Evolutionary conservation across 2,113 vertebrate genomes (phyloP).

Genomic region (Proterorhinus semilunaris): DNA sequence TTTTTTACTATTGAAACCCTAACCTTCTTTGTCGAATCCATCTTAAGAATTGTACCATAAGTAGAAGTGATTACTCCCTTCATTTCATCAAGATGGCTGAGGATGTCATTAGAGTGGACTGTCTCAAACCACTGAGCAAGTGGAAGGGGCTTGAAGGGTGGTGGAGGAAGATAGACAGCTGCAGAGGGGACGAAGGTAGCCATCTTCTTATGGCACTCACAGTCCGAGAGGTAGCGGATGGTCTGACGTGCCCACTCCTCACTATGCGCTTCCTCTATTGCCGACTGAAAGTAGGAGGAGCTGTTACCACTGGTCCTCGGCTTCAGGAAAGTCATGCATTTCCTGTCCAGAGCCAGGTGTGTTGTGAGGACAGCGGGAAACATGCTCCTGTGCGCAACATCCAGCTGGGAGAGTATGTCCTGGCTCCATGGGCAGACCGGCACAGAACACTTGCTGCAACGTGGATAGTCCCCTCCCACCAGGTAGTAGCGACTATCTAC

Average conservation of each 20-base stretch:
- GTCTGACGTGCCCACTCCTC: slow-evolving; percentile 23
- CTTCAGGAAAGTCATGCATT: slow-evolving; percentile 10
- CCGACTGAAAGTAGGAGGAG: slow-evolving; percentile 13
- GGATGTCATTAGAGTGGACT: slow-evolving; percentile 19
- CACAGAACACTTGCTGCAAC: background rate
- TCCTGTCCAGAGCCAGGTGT: slow-evolving; percentile 27
- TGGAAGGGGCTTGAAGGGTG: slow-evolving; percentile 4
- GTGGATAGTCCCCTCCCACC: background rate
- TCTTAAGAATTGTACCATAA: slow-evolving; percentile 28
- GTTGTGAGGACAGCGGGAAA: too few relatives aligned
- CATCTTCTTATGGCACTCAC: slow-evolving; percentile 18
- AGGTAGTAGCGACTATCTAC: background rate
- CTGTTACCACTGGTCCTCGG: slow-evolving; percentile 25
- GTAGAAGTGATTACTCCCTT: slow-evolving; percentile 23
- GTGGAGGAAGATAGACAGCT: background rate
- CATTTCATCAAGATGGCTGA: slow-evolving; percentile 21
- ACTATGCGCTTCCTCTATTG: slow-evolving; percentile 16
- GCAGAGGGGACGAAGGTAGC: background rate
- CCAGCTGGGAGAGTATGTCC: background rate
- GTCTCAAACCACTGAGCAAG: slow-evolving; percentile 40
- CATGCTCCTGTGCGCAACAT: background rate
- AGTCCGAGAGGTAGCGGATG: slow-evolving; percentile 13
- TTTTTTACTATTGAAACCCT: background rate
- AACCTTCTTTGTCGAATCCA: slow-evolving; percentile 40
- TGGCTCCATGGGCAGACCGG: slow-evolving; percentile 16